Base-by-base conservation (phyloP, 2,113 vertebrate genomes). In the Semicossyphus pulcher region DNA sequence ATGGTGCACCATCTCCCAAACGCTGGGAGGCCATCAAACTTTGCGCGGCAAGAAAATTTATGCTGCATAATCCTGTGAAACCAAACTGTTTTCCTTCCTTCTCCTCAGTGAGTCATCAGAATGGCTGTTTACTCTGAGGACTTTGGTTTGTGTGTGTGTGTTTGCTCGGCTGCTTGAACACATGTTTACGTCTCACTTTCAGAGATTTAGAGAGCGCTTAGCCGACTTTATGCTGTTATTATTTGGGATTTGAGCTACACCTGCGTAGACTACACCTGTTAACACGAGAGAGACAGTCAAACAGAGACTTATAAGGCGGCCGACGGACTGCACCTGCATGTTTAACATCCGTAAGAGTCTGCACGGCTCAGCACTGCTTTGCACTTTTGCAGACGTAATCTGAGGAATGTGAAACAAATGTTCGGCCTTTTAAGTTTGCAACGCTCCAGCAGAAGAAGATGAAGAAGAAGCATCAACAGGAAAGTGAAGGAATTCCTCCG, bases 371-470 rank as follows among this genome's bases (percentile, higher is more conserved):
- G 4, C 16, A 1, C 52, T 23, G 10, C 16, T 26, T n/a, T 52
- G 26, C 0, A 59, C 59, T 10, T 4, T 28, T 42, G 52, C 12
- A 25, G 25, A 42, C 48, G 26, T 47, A 23, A 74, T 54, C 72
- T 51, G 63, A 56, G 44, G 57, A 78, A 82, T 75, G 60, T 72
- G 73, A 81, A 66, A 64, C 69, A 63, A 80, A 81, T 66, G 74
- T 69, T 28, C 20, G 10, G 49, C 49, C 11, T 45, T 65, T 61
- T 21, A 34, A 39, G 20, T 75, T 71, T 56, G 32, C 18, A 20
- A 44, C 3, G 9, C 34, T 37, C 16, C 9, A 25, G 53, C 10
- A 49, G 47, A 49, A 44, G 3, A 44, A 44, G 41, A n/a, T n/a
- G n/a, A 36, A 49, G 42, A 62, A 31, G 69, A 72, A 61, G 21